These are phyloP conservation scores for Microcebus lehilahytsara DNA, from an alignment of 2,113 vertebrate species.

Conservation along the genomic window DNA sequence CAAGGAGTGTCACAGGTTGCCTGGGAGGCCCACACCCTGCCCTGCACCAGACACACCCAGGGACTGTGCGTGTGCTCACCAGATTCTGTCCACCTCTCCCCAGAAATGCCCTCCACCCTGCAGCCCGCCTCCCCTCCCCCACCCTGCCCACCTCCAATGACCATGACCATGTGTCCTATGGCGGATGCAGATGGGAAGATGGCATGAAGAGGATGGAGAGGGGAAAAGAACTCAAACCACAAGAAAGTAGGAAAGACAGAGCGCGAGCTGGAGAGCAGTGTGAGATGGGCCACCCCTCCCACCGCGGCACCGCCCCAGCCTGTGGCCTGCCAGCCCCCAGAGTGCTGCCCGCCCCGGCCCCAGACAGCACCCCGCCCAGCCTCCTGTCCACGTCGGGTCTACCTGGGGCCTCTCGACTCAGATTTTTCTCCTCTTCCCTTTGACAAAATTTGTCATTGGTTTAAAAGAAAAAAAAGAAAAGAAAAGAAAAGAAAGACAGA, in stretches of 20 bases:
- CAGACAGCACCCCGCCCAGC: not conserved
- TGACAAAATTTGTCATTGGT: conserved; percentile 63
- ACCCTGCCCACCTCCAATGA: conserved; percentile 50
- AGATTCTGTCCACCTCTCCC: not conserved
- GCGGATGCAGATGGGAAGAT: conserved; percentile 64
- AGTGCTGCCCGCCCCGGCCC: not conserved
- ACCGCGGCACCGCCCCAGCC: not conserved
- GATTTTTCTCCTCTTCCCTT: conserved; percentile 61
- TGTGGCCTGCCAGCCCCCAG: not conserved
- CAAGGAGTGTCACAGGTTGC: not conserved
- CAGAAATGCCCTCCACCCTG: not conserved
- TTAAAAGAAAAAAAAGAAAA: not conserved
- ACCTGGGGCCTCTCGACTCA: conserved; percentile 58
- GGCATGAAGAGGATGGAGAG: conserved; percentile 53
- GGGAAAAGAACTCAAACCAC: conserved; percentile 69
- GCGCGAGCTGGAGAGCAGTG: not conserved
- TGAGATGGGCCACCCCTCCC: conserved; percentile 52
- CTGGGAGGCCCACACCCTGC: not conserved
- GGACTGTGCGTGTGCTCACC: conserved; percentile 20
- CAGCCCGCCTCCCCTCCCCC: not conserved
- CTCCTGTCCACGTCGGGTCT: conserved; percentile 68
- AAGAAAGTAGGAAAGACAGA: conserved; percentile 41
- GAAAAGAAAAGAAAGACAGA: not conserved
- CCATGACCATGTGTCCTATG: conserved; percentile 61
- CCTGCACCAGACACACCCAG: not conserved